These are phyloP conservation scores for Podarcis muralis DNA, from an alignment of 2,113 vertebrate species.

Conservation along the genomic window DNA sequence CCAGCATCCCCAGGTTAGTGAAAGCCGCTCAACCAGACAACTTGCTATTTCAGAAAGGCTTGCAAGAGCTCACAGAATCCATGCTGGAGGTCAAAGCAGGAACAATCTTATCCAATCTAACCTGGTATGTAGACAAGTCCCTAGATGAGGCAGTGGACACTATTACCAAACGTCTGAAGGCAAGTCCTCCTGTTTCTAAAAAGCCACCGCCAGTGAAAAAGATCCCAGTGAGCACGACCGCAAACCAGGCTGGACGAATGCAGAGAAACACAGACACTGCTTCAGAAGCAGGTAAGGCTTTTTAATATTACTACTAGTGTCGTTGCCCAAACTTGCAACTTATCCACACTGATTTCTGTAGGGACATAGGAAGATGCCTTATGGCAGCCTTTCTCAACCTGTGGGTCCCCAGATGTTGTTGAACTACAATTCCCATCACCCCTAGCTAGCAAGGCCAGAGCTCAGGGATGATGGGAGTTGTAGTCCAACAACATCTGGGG, in stretches of 20 bases:
- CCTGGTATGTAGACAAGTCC: slow-evolving; percentile 55
- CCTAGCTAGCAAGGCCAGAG: too few relatives aligned
- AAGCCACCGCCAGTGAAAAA: slow-evolving; percentile 68
- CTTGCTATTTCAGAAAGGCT: slow-evolving; percentile 67
- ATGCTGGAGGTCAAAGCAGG: slow-evolving; percentile 72
- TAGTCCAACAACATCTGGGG: too few relatives aligned
- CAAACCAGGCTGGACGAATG: slow-evolving; percentile 60
- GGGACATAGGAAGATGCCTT: too few relatives aligned
- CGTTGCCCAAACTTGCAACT: background rate
- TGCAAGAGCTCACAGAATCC: slow-evolving; percentile 72
- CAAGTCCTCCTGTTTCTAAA: slow-evolving; percentile 65
- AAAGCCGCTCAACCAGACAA: slow-evolving; percentile 63
- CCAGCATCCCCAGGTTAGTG: slow-evolving; percentile 62
- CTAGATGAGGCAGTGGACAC: slow-evolving; percentile 55
- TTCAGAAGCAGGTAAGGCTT: slow-evolving; percentile 71
- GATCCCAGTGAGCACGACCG: slow-evolving; percentile 47
- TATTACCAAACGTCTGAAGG: slow-evolving; percentile 73
- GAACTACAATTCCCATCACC: too few relatives aligned
- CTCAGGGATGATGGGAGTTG: too few relatives aligned
- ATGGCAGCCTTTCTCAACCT: too few relatives aligned
- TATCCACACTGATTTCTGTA: background rate
- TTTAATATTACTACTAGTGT: background rate
- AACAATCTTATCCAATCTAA: slow-evolving; percentile 73
- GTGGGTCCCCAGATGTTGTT: too few relatives aligned
- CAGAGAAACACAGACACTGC: slow-evolving; percentile 76